Evolutionary conservation across 1,140 invertebrate species (phyloP).

Genomic region (Tyrophagus putrescentiae): DNA sequence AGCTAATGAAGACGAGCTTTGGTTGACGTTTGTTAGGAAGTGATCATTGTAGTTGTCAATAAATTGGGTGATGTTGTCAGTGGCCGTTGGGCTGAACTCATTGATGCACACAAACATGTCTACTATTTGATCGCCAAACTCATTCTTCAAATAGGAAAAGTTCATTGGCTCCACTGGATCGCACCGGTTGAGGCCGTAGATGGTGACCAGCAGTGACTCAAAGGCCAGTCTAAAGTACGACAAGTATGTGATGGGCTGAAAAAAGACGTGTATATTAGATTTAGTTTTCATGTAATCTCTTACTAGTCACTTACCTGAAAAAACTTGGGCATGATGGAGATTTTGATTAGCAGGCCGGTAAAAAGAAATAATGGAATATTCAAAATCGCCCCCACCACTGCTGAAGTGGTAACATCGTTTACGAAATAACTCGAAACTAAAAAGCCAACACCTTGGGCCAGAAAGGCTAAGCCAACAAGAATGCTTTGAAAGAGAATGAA

Average conservation of each 20-base stretch:
- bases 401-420: constrained; percentile 39
- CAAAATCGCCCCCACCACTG: constrained; percentile 77
- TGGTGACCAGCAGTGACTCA: constrained; percentile 71
- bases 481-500: constrained; percentile 8
- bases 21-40: background rate
- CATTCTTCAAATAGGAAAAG: constrained; percentile 3
- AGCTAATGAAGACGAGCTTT: constrained; percentile 13
- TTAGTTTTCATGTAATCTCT: no score
- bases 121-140: constrained; percentile 17
- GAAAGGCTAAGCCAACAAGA: background rate
- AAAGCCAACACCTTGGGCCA: constrained; percentile 20
- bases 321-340: constrained; percentile 63
- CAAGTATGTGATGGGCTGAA: constrained; percentile 45
- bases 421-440: constrained; percentile 16
- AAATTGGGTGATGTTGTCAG: background rate
- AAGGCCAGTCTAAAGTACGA: constrained; percentile 82
- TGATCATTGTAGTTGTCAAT: constrained; percentile 11
- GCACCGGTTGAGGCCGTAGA: constrained; percentile 67
- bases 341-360: constrained; percentile 77
- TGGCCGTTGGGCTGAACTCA: background rate
- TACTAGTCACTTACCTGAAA: no score
- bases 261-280: no score
- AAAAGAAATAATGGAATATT: constrained; percentile 72
- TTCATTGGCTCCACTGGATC: constrained; percentile 8
- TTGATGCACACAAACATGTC: background rate